Evolutionary conservation across 2,797 vertebrate species (phyloP).

Genomic region (Philypnodon macrostomus): DNA sequence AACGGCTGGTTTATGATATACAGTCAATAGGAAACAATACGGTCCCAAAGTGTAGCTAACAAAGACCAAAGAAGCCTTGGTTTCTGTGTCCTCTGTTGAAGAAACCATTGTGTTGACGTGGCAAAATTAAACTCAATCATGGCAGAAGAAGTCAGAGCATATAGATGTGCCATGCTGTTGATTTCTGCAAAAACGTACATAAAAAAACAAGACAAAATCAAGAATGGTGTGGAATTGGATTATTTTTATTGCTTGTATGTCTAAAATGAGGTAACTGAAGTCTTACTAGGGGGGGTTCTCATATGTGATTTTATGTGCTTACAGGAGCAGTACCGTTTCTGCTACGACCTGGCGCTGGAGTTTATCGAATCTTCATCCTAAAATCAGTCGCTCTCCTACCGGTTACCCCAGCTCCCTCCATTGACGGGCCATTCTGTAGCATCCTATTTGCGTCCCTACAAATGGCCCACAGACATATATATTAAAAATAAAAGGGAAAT

Average conservation of each 20-base stretch:
- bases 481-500: conserved; percentile 34
- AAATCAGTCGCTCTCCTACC: conserved; percentile 42
- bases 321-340: conserved; percentile 98
- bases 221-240: conserved; percentile 1
- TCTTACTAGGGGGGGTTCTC: too few species aligned
- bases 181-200: conserved; percentile 23
- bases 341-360: conserved; percentile 93
- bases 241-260: too few species aligned
- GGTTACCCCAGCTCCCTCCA: conserved; percentile 48
- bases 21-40: conserved; percentile 15
- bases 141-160: conserved; percentile 40
- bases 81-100: conserved; percentile 22
- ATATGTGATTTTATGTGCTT: conserved; percentile 7
- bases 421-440: conserved; percentile 41
- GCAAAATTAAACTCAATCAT: conserved; percentile 20
- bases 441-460: conserved; percentile 36
- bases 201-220: conserved; percentile 14
- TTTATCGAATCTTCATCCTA: conserved; percentile 92
- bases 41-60: conserved; percentile 44
- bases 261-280: too few species aligned
- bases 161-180: conserved; percentile 15
- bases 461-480: conserved; percentile 22
- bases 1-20: conserved; percentile 20
- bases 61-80: conserved; percentile 64
- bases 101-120: conserved; percentile 4